Evolutionary conservation across 2,888 invertebrate species (phyloP).

Genomic region (Drosophila robusta): DNA sequence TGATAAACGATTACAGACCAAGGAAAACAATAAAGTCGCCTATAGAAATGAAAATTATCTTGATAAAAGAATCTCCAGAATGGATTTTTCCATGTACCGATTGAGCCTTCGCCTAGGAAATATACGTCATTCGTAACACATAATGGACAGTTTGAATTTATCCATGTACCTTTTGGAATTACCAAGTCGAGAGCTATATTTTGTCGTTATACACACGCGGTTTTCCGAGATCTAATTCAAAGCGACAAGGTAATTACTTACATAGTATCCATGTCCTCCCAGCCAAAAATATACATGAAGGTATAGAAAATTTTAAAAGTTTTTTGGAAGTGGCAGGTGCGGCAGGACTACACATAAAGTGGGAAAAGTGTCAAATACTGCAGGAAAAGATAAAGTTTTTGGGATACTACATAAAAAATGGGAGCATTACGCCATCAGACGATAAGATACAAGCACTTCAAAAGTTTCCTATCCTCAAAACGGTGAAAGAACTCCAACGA

Average conservation of each 20-base stretch:
- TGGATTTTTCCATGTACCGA: no score
- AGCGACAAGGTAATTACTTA: neutral
- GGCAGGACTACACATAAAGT: no score
- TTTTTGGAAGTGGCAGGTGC: neutral
- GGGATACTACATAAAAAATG: neutral
- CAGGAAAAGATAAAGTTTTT: conserved; percentile 1
- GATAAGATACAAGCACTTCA: neutral
- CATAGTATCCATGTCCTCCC: neutral
- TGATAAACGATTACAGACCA: no score
- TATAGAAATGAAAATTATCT: no score
- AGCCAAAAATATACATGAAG: no score
- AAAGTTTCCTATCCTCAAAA: conserved; percentile 1
- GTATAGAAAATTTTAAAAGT: neutral
- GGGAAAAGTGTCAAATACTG: no score
- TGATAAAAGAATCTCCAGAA: no score
- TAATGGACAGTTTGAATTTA: conserved; percentile 7
- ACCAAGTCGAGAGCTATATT: conserved; percentile 3
- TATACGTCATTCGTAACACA: no score
- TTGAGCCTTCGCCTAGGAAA: neutral
- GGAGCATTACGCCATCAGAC: neutral
- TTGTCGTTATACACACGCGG: conserved; percentile 3
- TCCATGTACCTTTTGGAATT: conserved; percentile 6
- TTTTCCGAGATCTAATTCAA: neutral
- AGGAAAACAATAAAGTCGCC: no score
- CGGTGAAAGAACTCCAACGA: neutral